Conservation (phyloP, 2,888 invertebrate genomes). For the Physocephala rufipes region DNA sequence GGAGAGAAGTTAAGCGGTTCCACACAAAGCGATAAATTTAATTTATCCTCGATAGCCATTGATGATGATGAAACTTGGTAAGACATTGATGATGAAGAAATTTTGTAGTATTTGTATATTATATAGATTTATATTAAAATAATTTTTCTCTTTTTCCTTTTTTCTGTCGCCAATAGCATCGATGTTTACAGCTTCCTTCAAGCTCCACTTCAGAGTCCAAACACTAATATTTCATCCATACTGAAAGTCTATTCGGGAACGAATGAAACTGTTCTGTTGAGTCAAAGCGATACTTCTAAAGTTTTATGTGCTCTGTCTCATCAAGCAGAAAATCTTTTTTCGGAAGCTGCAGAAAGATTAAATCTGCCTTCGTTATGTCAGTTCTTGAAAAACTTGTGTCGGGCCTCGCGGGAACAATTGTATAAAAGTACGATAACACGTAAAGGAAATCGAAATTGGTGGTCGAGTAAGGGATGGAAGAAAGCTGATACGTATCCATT, state of each 20-base stretch:
- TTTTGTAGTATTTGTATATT: background rate
- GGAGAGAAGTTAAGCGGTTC: conserved; percentile 59
- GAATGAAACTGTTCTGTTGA: conserved; percentile 70
- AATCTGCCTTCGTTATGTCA: conserved; percentile 85
- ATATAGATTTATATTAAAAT: background rate
- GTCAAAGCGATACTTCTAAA: conserved; percentile 84
- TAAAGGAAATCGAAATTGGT: conserved; percentile 66
- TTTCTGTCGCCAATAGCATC: conserved; percentile 68
- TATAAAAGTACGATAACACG: conserved; percentile 66
- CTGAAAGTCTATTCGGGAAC: conserved; percentile 64
- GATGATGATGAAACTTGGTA: conserved; percentile 84
- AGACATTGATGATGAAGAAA: conserved; percentile 47
- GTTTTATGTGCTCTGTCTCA: conserved; percentile 90
- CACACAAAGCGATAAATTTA: conserved; percentile 70
- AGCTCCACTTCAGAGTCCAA: conserved; percentile 73
- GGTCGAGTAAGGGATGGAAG: conserved; percentile 66
- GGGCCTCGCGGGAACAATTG: conserved; percentile 82
- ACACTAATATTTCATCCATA: conserved; percentile 66
- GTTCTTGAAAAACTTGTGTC: conserved; percentile 83
- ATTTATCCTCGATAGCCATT: conserved; percentile 71
- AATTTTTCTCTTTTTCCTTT: background rate
- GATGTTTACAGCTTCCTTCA: conserved; percentile 87
- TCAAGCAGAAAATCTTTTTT: conserved; percentile 90
- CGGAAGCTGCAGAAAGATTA: conserved; percentile 86
- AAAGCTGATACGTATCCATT: conserved; percentile 67